Evolutionary conservation across 2,888 invertebrate genomes (phyloP), one percentile per base, ranked within the genome.

Genomic region (Dicranocentrus wangi): DNA sequence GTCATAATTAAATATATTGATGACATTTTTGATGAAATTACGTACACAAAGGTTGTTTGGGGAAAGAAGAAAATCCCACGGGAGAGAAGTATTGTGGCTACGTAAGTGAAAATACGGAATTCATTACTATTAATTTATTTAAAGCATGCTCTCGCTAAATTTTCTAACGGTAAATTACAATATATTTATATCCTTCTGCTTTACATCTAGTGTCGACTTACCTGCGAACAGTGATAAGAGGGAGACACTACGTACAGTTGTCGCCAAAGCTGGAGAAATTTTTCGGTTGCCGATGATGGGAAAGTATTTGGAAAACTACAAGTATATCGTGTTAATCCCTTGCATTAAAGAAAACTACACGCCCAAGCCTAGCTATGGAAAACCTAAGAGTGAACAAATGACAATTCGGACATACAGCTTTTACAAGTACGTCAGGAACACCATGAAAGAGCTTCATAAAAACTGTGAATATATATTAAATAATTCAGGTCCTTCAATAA

Each of bases 21-120:
- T 65, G 81, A 83, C 65, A 72, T 69, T 53, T 83, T 83, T 70
- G 73, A 81, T 19, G 81, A 83, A 42, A 69, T 83, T 55, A 77
- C 81, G 19, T 83, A 73, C 43, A 72, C 73, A 17, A 80, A 72
- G 61, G 71, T 77, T 19, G 72, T 71, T 53, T 83, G 73, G 73
- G 77, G 73, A n/a, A 69, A 78, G 10, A 43, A 61, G 23, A 72
- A 61, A 53, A 78, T 81, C 43, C 83, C 81, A 15, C 72, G 61
- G n/a, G 83, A 83, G 42, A 53, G 83, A 15, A 72, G 78, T 42
- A 28, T 77, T n/a, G 73, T 83, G 0, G 53, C 77, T 13, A 42
- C 63, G 78, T 83, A 63, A 61, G 77, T 70, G n/a, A n/a, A n/a
- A n/a, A n/a, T n/a, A n/a, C n/a, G n/a, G n/a, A n/a, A n/a, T n/a